Percentiles rank a stretch among this genome's conserved stretches.
phyloP scores from a whole-genome alignment of 1,140 invertebrate species.

The Drosophila pectinifera region DNA sequence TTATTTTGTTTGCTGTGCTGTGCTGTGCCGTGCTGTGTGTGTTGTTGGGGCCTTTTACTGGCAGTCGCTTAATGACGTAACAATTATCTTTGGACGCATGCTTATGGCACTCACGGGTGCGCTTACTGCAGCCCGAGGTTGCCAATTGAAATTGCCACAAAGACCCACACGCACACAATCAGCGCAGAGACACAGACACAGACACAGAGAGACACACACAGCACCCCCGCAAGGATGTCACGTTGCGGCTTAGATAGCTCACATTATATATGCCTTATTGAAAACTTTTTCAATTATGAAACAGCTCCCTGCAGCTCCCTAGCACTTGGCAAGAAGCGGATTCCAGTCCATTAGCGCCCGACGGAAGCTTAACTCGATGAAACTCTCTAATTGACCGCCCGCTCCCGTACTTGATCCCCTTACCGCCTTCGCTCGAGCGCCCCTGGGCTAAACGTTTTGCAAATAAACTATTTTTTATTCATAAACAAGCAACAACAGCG shows the following conservation, averaged over 20 bases:
- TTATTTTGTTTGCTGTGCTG: slow-evolving; percentile 51
- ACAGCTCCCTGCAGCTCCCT: slow-evolving; percentile 22
- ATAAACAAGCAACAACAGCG: slow-evolving; percentile 76
- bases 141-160: slow-evolving; percentile 70
- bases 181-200: background rate
- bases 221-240: slow-evolving; percentile 29
- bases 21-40: slow-evolving; percentile 24
- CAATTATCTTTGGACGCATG: slow-evolving; percentile 77
- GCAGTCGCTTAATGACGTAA: slow-evolving; percentile 76
- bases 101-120: slow-evolving; percentile 75
- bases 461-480: slow-evolving; percentile 83
- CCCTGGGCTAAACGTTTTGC: slow-evolving; percentile 74
- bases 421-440: background rate
- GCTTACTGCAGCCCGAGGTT: slow-evolving; percentile 65
- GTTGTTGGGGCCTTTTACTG: slow-evolving; percentile 43
- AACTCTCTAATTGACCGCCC: slow-evolving; percentile 45
- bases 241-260: slow-evolving; percentile 39
- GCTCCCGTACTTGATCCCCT: background rate
- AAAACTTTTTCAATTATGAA: slow-evolving; percentile 56
- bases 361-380: slow-evolving; percentile 43
- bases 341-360: slow-evolving; percentile 39
- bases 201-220: background rate
- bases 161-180: slow-evolving; percentile 10
- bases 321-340: slow-evolving; percentile 9
- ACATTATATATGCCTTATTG: slow-evolving; percentile 50